These are phyloP conservation scores for Hydraecia micacea DNA, from an alignment of 2,888 invertebrate species.

Conservation along the genomic window DNA sequence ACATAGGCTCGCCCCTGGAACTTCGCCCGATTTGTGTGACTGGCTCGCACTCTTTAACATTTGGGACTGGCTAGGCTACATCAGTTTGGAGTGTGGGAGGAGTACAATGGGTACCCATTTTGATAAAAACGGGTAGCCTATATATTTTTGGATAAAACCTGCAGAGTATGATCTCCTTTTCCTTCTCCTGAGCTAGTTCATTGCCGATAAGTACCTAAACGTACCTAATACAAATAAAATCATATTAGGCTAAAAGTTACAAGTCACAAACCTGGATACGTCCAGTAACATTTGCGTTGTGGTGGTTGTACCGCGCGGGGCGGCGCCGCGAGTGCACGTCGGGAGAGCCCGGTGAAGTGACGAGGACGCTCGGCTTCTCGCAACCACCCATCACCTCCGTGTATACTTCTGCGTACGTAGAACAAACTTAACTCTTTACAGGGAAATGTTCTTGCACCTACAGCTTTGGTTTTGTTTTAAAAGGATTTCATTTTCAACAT, in stretches of 20 bases:
- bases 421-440: constrained; percentile 42
- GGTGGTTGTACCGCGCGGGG: constrained; percentile 86
- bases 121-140: background rate
- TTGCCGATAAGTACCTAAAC: background rate
- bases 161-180: background rate
- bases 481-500: background rate
- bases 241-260: background rate
- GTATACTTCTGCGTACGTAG: constrained; percentile 91
- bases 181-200: background rate
- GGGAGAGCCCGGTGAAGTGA: constrained; percentile 98
- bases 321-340: constrained; percentile 92
- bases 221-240: background rate
- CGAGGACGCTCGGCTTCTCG: constrained; percentile 97
- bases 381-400: constrained; percentile 90
- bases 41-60: constrained; percentile 29
- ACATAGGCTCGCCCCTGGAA: constrained; percentile 49
- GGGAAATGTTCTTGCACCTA: constrained; percentile 22
- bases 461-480: constrained; percentile 3
- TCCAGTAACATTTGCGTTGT: constrained; percentile 94
- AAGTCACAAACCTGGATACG: constrained; percentile 92
- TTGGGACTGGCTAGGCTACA: constrained; percentile 17
- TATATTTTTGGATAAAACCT: background rate
- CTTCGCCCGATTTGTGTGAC: constrained; percentile 42
- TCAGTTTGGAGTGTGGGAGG: constrained; percentile 18
- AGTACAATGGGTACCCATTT: constrained; percentile 12